Evolutionary conservation across 1,140 invertebrate species (phyloP).

Genomic region (Neodiprion pinetum): DNA sequence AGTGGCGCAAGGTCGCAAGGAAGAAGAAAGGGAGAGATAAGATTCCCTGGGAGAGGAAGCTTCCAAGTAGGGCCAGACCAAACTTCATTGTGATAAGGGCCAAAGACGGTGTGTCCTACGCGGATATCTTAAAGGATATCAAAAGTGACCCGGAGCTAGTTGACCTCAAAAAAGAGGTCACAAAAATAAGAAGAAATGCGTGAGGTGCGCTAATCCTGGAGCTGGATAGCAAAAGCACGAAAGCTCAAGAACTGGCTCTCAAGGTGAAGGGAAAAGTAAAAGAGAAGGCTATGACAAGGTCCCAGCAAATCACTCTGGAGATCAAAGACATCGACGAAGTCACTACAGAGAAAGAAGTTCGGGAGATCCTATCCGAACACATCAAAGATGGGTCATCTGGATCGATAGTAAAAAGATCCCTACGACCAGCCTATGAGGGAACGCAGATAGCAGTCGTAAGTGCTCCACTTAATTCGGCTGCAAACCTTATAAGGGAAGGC

Average conservation of each 20-base stretch:
- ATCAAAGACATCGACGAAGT: constrained; percentile 14
- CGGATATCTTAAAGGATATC: constrained; percentile 9
- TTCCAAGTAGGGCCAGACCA: neutral
- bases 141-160: constrained; percentile 11
- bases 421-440: constrained; percentile 7
- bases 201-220: constrained; percentile 8
- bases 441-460: constrained; percentile 12
- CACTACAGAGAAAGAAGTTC: neutral
- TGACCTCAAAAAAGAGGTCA: neutral
- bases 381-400: too few species aligned
- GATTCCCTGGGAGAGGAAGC: constrained; percentile 2
- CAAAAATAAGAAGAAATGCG: constrained; percentile 3
- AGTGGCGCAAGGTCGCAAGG: neutral
- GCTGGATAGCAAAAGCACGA: neutral
- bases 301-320: constrained; percentile 1
- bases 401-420: too few species aligned
- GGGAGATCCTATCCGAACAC: too few species aligned
- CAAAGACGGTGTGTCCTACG: constrained; percentile 8
- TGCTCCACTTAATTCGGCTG: neutral
- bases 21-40: neutral
- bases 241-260: neutral
- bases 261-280: neutral
- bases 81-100: too few species aligned
- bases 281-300: constrained; percentile 8
- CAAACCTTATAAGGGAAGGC: constrained; percentile 18